These are phyloP conservation scores for Leptinotarsa peninsularis DNA, from an alignment of 2,888 invertebrate genomes.

Conservation along the genomic window DNA sequence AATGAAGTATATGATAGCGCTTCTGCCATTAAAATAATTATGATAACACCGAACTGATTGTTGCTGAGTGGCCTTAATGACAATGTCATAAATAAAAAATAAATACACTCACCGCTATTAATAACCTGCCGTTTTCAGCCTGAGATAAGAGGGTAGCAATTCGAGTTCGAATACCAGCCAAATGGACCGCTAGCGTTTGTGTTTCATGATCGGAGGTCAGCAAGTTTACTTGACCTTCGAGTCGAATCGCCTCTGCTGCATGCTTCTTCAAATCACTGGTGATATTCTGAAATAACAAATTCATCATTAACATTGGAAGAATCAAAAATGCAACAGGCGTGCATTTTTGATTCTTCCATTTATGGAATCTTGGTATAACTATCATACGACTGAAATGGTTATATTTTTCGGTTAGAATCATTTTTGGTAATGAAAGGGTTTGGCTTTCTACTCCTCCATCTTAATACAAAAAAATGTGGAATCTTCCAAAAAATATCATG, in stretches of 20 bases:
- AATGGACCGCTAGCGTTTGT: conserved; percentile 69
- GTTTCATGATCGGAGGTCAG: conserved; percentile 76
- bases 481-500: no score
- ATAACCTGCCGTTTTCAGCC: conserved; percentile 74
- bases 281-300: conserved; percentile 72
- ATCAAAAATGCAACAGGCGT: neutral
- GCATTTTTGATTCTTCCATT: neutral
- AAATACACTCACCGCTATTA: conserved; percentile 58
- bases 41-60: no score
- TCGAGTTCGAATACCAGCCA: conserved; percentile 73
- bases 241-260: conserved; percentile 74
- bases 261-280: conserved; percentile 77
- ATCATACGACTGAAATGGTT: no score
- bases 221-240: conserved; percentile 74
- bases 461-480: no score
- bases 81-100: neutral
- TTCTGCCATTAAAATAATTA: no score
- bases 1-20: no score
- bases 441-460: no score
- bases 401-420: no score
- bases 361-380: no score
- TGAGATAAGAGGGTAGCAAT: conserved; percentile 76
- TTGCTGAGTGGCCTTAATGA: neutral
- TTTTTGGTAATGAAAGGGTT: no score
- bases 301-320: neutral